Conservation (phyloP, 2,888 invertebrate genomes). For the Drosophila anomelani region DNA sequence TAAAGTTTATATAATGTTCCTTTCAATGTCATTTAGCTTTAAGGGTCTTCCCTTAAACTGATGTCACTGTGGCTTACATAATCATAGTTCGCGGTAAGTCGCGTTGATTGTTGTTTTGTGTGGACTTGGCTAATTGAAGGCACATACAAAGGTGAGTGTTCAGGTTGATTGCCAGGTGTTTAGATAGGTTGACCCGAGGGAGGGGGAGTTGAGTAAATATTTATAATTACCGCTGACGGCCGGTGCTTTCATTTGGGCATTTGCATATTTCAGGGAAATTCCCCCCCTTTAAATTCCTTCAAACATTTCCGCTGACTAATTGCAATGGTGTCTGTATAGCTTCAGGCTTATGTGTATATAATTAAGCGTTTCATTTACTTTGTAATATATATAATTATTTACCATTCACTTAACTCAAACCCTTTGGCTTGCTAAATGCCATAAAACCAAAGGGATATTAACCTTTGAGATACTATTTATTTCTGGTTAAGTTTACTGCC, state of each 20-base stretch:
- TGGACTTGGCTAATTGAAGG: slow-evolving; percentile 35
- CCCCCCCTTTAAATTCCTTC: background rate
- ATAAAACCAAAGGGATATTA: background rate
- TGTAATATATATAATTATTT: slow-evolving; percentile 4
- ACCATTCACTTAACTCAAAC: slow-evolving; percentile 1
- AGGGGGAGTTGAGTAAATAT: slow-evolving; percentile 18
- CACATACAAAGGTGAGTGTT: background rate
- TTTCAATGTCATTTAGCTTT: background rate
- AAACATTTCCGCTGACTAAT: slow-evolving; percentile 5
- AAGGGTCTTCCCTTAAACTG: background rate
- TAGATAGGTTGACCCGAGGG: background rate
- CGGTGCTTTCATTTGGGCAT: slow-evolving; percentile 17
- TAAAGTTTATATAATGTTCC: background rate
- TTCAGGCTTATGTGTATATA: background rate
- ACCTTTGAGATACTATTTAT: slow-evolving; percentile 1
- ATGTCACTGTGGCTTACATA: slow-evolving; percentile 28
- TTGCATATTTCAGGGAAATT: slow-evolving; percentile 20
- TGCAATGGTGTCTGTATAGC: background rate
- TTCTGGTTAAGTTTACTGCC: background rate
- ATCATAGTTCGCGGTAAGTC: slow-evolving; percentile 30
- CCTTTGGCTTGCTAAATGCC: background rate
- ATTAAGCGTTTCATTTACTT: slow-evolving; percentile 1
- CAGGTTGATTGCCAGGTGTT: slow-evolving; percentile 12
- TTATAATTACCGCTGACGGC: slow-evolving; percentile 23
- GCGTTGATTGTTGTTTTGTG: slow-evolving; percentile 23